phyloP scores from a whole-genome alignment of 1,140 invertebrate species.

The Nasonia vitripennis region DNA sequence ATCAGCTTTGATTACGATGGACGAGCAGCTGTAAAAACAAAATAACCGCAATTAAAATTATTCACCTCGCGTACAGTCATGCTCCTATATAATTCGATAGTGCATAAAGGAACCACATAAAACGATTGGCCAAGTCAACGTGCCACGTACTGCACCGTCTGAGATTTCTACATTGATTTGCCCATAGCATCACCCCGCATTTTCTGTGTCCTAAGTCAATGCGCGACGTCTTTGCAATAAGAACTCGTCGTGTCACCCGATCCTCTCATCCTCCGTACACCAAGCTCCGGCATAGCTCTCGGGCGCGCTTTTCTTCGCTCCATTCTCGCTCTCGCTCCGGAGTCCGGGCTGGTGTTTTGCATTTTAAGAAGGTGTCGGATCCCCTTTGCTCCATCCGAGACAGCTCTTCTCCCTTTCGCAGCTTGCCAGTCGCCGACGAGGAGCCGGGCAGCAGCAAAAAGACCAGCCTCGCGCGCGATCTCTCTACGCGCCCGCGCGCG shows the following conservation, averaged over 20 bases:
- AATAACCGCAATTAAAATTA: too few species aligned
- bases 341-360: constrained; percentile 68
- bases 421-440: constrained; percentile 34
- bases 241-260: constrained; percentile 53
- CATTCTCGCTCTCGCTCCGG: constrained; percentile 43
- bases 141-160: background rate
- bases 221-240: constrained; percentile 63
- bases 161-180: constrained; percentile 56
- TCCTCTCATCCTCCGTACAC: constrained; percentile 22
- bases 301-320: background rate
- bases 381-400: constrained; percentile 65
- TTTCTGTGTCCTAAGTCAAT: constrained; percentile 55
- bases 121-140: too few species aligned
- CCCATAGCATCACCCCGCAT: background rate
- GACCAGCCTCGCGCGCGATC: background rate
- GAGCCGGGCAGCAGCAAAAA: constrained; percentile 21
- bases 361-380: constrained; percentile 73
- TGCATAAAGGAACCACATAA: too few species aligned
- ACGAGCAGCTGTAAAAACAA: too few species aligned
- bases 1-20: too few species aligned
- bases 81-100: too few species aligned
- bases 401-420: constrained; percentile 52
- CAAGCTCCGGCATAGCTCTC: constrained; percentile 31
- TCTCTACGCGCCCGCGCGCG: background rate
- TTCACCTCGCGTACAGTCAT: too few species aligned